Evolutionary conservation across 2,113 vertebrate species (phyloP), one percentile per base, ranked within the genome.

Genomic region (Eudyptes chrysolophus): DNA sequence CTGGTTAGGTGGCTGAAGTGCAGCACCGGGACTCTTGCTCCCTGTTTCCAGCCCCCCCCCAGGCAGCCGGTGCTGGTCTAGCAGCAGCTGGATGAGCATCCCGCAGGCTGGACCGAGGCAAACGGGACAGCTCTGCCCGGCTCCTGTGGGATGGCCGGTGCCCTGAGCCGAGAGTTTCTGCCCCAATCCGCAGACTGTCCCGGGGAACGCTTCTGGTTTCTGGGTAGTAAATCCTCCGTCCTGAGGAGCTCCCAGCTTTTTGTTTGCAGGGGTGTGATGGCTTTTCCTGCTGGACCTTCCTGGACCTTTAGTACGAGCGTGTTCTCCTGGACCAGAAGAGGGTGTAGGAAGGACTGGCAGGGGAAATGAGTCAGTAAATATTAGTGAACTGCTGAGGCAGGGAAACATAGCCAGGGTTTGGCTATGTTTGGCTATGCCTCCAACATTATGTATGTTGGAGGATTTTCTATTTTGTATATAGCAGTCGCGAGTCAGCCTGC

Each of bases 371-470:
- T 20, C 58, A 15, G 61, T 11, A 40, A 3, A 24, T 17, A 8
- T 5, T 22, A 7, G 57, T 1, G 77, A 26, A 9, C 5, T 36
- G 69, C 72, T 22, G 52, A 46, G 82, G 40, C 68, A 55, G 86
- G 74, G 69, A 26, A 16, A 22, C 34, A 1, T 1, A 16, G 81
- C 62, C 68, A 44, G 82, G 66, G 48, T 42, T 42, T 3, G 42
- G 42, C 42, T 42, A 42, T 16, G 42, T 42, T 42, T 42, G 42
- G 42, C 42, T 16, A 42, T 42, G 42, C 14, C 42, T 42, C 42
- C 42, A 42, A 42, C 1, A 0, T 7, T 36, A 0, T 16, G 26
- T 5, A 1, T 16, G 3, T 3, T 13, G 29, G 44, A 22, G 21
- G 51, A 15, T 57, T 40, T 76, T 55, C 49, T 77, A 3, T 4